Percentiles rank a stretch among this genome's conserved stretches.
Conservation (phyloP, 2,113 vertebrate species). For the Arizona elegans region DNA sequence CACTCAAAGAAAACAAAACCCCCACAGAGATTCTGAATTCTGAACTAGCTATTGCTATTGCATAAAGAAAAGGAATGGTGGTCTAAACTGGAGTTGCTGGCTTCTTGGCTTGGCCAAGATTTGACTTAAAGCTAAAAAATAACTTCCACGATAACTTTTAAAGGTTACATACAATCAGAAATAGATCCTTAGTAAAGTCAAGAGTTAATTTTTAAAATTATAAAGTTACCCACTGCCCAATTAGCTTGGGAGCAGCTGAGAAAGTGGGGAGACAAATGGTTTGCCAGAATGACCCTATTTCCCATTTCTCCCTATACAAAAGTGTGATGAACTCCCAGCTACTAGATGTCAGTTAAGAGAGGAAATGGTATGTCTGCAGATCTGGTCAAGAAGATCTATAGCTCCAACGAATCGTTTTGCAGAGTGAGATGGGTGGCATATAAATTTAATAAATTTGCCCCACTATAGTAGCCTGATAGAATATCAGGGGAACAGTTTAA, state of each 20-base stretch:
- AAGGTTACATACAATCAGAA: background rate
- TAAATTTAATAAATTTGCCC: background rate
- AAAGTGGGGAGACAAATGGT: background rate
- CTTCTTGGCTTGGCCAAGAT: background rate
- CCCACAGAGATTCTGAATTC: background rate
- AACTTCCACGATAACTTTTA: background rate
- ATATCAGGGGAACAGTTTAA: background rate
- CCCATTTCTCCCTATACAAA: background rate
- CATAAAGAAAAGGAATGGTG: background rate
- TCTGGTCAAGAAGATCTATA: no score
- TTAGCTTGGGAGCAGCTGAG: background rate
- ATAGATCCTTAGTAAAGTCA: background rate
- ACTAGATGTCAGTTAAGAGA: background rate
- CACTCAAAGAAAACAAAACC: background rate
- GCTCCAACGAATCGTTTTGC: background rate
- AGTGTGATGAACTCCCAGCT: background rate
- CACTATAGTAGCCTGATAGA: background rate
- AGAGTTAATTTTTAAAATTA: background rate
- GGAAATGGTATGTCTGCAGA: background rate
- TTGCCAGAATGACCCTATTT: background rate
- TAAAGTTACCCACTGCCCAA: background rate
- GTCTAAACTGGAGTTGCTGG: background rate
- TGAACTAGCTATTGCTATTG: background rate
- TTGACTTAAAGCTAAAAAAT: background rate
- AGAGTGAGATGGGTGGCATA: background rate